These are phyloP conservation scores for Epinotia nisella DNA, from an alignment of 2,888 invertebrate genomes.

Conservation along the genomic window DNA sequence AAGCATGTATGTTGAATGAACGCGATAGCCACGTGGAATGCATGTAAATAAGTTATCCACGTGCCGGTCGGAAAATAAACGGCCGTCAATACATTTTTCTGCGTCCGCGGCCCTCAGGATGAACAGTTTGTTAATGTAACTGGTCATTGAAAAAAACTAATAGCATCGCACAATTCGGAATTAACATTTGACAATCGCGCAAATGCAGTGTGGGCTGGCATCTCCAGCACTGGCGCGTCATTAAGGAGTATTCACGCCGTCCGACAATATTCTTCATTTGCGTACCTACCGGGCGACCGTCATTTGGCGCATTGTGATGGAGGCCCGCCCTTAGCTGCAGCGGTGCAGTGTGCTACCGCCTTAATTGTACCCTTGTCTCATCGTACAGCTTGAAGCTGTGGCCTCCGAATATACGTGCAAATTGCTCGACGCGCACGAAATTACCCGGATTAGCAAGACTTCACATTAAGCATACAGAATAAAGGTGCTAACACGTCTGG, in stretches of 20 bases:
- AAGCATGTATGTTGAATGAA: constrained; percentile 37
- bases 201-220: constrained; percentile 73
- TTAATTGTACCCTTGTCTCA: constrained; percentile 82
- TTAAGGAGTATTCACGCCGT: constrained; percentile 81
- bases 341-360: constrained; percentile 72
- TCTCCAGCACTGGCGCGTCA: constrained; percentile 71
- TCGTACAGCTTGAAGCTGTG: constrained; percentile 35
- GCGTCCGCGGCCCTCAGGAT: background rate
- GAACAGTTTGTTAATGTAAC: constrained; percentile 29
- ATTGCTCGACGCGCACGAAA: constrained; percentile 20
- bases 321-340: constrained; percentile 69
- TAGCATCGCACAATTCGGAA: constrained; percentile 64
- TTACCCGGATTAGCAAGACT: constrained; percentile 21
- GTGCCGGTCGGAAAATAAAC: constrained; percentile 33
- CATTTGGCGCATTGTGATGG: constrained; percentile 81
- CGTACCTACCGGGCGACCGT: constrained; percentile 72
- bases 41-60: constrained; percentile 44
- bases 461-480: constrained; percentile 9
- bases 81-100: constrained; percentile 18
- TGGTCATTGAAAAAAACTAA: constrained; percentile 37
- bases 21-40: constrained; percentile 40
- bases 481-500: background rate
- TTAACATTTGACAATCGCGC: constrained; percentile 76
- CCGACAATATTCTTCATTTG: constrained; percentile 85
- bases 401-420: constrained; percentile 34